These are phyloP conservation scores for Ostrea denselamellosa DNA, from an alignment of 1,140 invertebrate species.

Conservation along the genomic window DNA sequence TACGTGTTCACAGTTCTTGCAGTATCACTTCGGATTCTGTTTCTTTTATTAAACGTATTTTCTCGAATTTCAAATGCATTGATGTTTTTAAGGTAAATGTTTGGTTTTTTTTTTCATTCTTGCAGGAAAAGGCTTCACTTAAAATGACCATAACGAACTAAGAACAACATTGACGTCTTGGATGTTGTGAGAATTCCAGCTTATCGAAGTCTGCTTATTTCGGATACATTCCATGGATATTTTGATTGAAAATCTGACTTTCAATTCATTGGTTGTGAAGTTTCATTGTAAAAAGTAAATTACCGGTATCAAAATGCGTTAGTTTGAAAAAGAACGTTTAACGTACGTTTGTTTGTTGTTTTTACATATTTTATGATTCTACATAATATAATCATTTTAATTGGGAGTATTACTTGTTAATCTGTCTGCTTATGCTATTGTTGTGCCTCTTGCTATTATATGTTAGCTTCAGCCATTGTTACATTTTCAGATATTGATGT, in stretches of 20 bases:
- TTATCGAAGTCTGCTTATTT: slow-evolving; percentile 20
- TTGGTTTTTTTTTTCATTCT: background rate
- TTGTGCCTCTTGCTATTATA: background rate
- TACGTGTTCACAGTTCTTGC: background rate
- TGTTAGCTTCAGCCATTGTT: slow-evolving; percentile 6
- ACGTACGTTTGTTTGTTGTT: background rate
- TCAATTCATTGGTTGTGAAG: slow-evolving; percentile 16
- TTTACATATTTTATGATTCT: background rate
- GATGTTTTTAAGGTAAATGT: background rate
- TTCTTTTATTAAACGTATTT: background rate
- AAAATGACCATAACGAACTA: slow-evolving; percentile 21
- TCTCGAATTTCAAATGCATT: background rate
- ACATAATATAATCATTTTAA: background rate
- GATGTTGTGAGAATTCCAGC: slow-evolving; percentile 24
- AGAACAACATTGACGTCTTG: background rate
- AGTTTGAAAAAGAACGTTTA: background rate
- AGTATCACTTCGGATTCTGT: background rate
- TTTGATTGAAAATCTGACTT: background rate
- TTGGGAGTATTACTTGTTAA: slow-evolving; percentile 1
- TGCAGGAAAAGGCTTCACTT: slow-evolving; percentile 14
- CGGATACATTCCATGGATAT: slow-evolving; percentile 11
- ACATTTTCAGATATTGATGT: background rate
- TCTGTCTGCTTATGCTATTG: background rate
- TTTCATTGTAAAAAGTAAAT: background rate
- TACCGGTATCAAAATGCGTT: background rate